phyloP scores from a whole-genome alignment of 2,113 vertebrate genomes.

The Hemichromis elongatus region DNA sequence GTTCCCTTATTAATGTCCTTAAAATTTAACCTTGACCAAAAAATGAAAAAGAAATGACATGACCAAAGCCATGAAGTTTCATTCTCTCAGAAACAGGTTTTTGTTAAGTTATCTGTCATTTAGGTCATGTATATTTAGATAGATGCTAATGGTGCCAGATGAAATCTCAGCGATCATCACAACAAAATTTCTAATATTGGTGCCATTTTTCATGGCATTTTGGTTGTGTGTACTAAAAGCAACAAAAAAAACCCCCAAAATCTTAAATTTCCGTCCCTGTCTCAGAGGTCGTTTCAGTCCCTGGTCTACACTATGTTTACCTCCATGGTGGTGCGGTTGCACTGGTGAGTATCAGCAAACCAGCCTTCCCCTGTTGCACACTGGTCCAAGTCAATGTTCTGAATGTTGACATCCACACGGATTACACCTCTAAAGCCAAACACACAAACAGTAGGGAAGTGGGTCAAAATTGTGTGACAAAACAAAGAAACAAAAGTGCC shows the following conservation, averaged over 20 bases:
- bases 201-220: background rate
- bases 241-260: background rate
- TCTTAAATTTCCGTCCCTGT: background rate
- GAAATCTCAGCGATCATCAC: background rate
- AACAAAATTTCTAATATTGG: background rate
- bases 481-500: background rate
- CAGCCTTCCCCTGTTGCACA: slow-evolving; percentile 80
- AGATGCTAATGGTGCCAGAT: background rate
- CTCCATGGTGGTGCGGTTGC: slow-evolving; percentile 93
- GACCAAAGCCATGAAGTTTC: background rate
- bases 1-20: background rate
- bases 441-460: background rate
- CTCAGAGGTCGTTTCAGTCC: background rate
- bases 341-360: slow-evolving; percentile 88
- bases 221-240: background rate
- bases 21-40: background rate
- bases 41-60: background rate
- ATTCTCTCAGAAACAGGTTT: background rate
- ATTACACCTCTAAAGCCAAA: slow-evolving; percentile 82
- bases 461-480: background rate
- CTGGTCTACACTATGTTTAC: slow-evolving; percentile 58
- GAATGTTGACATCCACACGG: slow-evolving; percentile 86
- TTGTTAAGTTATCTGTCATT: background rate
- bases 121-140: background rate
- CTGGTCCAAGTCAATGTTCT: slow-evolving; percentile 84